phyloP scores from a whole-genome alignment of 2,797 vertebrate species.

The Tolypeutes matacus region DNA sequence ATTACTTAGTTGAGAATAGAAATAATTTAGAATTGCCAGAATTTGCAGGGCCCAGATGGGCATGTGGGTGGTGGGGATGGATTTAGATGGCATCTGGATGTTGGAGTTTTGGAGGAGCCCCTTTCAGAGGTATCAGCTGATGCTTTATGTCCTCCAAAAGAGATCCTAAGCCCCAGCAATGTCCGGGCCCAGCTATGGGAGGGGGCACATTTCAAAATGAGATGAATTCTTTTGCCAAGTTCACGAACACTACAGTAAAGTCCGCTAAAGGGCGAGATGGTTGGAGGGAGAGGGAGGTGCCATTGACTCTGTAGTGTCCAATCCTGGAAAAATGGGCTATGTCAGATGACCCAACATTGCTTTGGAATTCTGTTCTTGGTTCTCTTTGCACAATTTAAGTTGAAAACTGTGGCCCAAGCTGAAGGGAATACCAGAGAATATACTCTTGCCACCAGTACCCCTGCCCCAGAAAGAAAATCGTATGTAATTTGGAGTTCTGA shows the following conservation, averaged over 20 bases:
- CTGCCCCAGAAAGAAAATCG: neutral
- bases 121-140: neutral
- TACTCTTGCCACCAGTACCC: neutral
- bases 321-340: neutral
- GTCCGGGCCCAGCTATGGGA: neutral
- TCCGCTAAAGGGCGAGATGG: too few species aligned
- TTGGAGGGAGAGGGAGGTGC: neutral
- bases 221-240: neutral
- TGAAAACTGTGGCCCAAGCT: too few species aligned
- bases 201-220: accelerated
- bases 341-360: accelerated
- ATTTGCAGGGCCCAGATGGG: too few species aligned
- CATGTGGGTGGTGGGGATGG: neutral
- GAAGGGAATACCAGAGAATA: neutral
- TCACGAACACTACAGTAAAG: too few species aligned
- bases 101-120: neutral
- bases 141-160: neutral
- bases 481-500: neutral
- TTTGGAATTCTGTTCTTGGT: too few species aligned
- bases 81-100: neutral
- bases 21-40: neutral
- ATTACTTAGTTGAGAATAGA: neutral
- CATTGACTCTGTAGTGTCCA: accelerated
- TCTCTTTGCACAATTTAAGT: neutral
- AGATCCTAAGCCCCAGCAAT: too few species aligned